Evolutionary conservation across 2,797 vertebrate genomes (phyloP).

Genomic region (Aldrovandia affinis): DNA sequence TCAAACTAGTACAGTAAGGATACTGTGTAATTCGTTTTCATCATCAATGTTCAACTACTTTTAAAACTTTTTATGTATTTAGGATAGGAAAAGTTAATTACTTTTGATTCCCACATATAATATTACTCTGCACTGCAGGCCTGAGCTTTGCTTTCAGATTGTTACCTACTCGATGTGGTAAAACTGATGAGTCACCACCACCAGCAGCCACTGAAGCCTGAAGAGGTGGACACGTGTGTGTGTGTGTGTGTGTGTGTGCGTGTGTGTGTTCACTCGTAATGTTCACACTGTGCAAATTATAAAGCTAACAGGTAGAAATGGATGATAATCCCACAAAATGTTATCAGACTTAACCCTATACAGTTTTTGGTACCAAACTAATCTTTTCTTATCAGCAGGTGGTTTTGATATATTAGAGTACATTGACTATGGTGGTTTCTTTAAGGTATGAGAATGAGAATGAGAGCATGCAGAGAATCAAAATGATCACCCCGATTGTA

Average conservation of each 20-base stretch:
- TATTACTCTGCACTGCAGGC: background rate
- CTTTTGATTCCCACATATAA: constrained; percentile 13
- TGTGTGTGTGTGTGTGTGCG: background rate
- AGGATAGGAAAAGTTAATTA: constrained; percentile 20
- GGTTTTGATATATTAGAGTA: background rate
- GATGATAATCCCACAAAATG: constrained; percentile 7
- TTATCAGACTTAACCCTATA: background rate
- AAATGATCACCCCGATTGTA: background rate
- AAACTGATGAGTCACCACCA: constrained; percentile 17
- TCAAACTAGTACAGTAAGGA: too few relatives aligned
- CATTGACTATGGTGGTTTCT: background rate
- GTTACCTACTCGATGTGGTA: background rate
- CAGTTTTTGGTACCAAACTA: background rate
- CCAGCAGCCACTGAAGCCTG: background rate
- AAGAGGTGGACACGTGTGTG: background rate
- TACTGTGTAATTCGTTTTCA: constrained; percentile 9
- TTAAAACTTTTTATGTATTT: constrained; percentile 19
- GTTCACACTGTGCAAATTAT: background rate
- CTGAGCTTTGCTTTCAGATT: constrained; percentile 17
- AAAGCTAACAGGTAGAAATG: background rate
- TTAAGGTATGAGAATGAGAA: background rate
- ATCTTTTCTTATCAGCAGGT: background rate
- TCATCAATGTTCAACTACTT: background rate
- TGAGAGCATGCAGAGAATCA: background rate
- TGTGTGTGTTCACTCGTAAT: background rate